Percentiles rank a stretch among this genome's conserved stretches.
phyloP scores from a whole-genome alignment of 2,888 invertebrate genomes.

The Epistrophe eligans region DNA sequence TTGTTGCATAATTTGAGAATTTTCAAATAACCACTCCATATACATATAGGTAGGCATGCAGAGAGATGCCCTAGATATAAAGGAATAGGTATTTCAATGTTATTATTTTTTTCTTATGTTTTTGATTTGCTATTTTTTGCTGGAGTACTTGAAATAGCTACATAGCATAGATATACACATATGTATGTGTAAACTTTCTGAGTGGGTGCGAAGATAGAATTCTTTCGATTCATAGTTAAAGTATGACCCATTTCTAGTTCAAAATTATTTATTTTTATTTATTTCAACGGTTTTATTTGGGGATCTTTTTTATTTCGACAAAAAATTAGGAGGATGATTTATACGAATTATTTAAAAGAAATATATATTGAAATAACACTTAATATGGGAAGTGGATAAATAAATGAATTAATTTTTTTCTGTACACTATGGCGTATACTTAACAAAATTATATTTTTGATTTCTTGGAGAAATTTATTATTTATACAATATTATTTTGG shows the following conservation, averaged over 20 bases:
- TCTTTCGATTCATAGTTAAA: neutral
- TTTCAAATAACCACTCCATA: slow-evolving; percentile 27
- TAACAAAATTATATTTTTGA: slow-evolving; percentile 13
- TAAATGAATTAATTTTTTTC: slow-evolving; percentile 27
- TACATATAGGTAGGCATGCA: slow-evolving; percentile 2
- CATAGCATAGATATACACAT: too few relatives aligned
- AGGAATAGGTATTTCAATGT: neutral
- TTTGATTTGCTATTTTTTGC: neutral
- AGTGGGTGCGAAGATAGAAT: neutral
- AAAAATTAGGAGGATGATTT: neutral
- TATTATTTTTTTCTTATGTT: neutral
- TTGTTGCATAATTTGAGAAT: slow-evolving; percentile 69
- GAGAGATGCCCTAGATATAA: slow-evolving; percentile 37
- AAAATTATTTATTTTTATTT: neutral
- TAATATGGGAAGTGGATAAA: neutral
- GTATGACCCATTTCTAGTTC: neutral
- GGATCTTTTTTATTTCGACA: too few relatives aligned
- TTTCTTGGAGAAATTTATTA: neutral
- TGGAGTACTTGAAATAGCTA: slow-evolving; percentile 1
- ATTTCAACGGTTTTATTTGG: slow-evolving; percentile 19
- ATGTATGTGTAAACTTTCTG: neutral
- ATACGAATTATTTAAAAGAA: neutral
- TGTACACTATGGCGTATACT: slow-evolving; percentile 58
- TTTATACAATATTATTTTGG: too few relatives aligned
- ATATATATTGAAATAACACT: neutral